Conservation (phyloP, 1,140 invertebrate species). For the Alviniconcha marisindica region DNA sequence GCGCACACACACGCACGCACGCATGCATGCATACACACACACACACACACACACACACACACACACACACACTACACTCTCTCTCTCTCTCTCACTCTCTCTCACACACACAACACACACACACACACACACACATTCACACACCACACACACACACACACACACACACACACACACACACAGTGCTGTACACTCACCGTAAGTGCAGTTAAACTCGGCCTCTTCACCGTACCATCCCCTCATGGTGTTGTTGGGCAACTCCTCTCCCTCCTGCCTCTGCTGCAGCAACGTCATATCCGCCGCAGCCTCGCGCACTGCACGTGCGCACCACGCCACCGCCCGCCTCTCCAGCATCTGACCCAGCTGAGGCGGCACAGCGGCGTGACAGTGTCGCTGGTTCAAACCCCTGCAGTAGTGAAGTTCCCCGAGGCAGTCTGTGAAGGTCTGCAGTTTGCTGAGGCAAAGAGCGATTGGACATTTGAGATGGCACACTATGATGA, state of each 20-base stretch:
- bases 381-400: not conserved
- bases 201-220: not conserved
- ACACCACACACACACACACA: not conserved
- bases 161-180: not conserved
- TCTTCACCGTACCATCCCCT: not conserved
- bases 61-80: not conserved
- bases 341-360: not conserved
- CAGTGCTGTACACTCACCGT: no score
- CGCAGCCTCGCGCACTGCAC: not conserved
- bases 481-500: no score
- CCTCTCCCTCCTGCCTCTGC: not conserved
- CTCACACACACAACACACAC: no score
- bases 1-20: constrained; percentile 5
- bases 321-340: not conserved
- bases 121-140: not conserved
- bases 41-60: not conserved
- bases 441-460: not conserved
- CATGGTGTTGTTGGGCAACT: no score
- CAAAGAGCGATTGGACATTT: no score
- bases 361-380: not conserved
- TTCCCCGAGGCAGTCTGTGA: not conserved
- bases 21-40: not conserved
- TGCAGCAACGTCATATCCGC: not conserved
- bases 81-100: not conserved
- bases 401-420: not conserved